phyloP scores from a whole-genome alignment of 2,113 vertebrate species.

The Apistogramma diplotaenia region DNA sequence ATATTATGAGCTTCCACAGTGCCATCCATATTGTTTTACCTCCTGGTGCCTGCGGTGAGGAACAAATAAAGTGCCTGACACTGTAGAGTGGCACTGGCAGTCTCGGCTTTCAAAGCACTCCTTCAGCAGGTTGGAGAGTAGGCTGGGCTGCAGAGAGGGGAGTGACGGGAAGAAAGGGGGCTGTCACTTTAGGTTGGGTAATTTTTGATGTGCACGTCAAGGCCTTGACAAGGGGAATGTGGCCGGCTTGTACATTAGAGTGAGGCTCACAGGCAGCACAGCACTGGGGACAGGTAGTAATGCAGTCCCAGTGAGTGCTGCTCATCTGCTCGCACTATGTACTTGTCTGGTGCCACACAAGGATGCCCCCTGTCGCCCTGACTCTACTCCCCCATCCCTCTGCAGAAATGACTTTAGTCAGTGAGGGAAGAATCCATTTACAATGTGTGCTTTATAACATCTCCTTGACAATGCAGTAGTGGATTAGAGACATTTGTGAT shows the following conservation, averaged over 20 bases:
- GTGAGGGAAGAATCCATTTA: constrained; percentile 96
- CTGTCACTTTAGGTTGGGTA: constrained; percentile 91
- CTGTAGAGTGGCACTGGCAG: constrained; percentile 73
- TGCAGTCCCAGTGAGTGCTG: constrained; percentile 86
- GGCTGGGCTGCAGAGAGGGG: constrained; percentile 31
- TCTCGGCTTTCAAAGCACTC: constrained; percentile 84
- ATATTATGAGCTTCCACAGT: constrained; percentile 54
- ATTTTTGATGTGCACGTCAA: constrained; percentile 89
- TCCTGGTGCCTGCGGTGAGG: constrained; percentile 77
- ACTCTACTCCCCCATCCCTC: constrained; percentile 51
- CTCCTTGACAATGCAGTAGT: constrained; percentile 88
- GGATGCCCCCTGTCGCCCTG: constrained; percentile 59
- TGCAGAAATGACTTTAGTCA: constrained; percentile 91
- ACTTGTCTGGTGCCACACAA: constrained; percentile 83
- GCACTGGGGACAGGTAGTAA: constrained; percentile 86
- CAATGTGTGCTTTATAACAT: constrained; percentile 93
- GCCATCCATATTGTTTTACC: constrained; percentile 79
- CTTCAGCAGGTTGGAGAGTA: constrained; percentile 72
- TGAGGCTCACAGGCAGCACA: constrained; percentile 79
- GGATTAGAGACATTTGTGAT: constrained; percentile 98
- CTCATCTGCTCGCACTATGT: constrained; percentile 86
- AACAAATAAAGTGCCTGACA: constrained; percentile 82
- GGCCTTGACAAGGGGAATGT: constrained; percentile 86
- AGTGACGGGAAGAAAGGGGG: constrained; percentile 33
- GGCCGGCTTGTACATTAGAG: constrained; percentile 88